Evolutionary conservation across 2,113 vertebrate genomes (phyloP).

Genomic region (Euleptes europaea): DNA sequence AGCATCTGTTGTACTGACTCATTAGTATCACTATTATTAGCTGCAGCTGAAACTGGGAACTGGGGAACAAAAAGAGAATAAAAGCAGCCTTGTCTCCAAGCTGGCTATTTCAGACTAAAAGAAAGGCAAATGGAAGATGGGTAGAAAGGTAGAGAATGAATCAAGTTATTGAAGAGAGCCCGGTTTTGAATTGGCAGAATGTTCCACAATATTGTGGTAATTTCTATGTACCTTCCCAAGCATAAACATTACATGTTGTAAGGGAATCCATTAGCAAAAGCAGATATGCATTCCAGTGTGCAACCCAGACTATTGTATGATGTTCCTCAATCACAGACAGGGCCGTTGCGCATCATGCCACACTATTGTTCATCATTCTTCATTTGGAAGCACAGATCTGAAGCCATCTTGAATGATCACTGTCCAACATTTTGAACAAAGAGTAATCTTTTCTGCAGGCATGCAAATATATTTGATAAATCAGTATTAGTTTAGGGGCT

Average conservation of each 20-base stretch:
- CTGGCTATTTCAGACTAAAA: not conserved
- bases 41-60: not conserved
- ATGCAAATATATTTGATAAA: not conserved
- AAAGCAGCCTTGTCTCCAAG: not conserved
- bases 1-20: not conserved
- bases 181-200: not conserved
- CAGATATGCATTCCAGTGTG: not conserved
- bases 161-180: too few relatives aligned
- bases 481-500: not conserved
- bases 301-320: not conserved
- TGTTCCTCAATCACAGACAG: not conserved
- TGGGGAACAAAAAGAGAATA: not conserved
- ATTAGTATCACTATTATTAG: not conserved
- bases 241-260: not conserved
- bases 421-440: not conserved
- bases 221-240: not conserved
- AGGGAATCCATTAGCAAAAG: too few relatives aligned
- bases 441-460: not conserved
- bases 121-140: not conserved
- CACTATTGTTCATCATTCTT: too few relatives aligned
- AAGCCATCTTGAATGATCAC: not conserved
- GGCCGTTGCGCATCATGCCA: not conserved
- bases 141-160: not conserved
- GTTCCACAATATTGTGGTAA: not conserved
- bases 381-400: not conserved